Evolutionary conservation across 2,888 invertebrate species (phyloP).

Genomic region (Papilio elwesi): DNA sequence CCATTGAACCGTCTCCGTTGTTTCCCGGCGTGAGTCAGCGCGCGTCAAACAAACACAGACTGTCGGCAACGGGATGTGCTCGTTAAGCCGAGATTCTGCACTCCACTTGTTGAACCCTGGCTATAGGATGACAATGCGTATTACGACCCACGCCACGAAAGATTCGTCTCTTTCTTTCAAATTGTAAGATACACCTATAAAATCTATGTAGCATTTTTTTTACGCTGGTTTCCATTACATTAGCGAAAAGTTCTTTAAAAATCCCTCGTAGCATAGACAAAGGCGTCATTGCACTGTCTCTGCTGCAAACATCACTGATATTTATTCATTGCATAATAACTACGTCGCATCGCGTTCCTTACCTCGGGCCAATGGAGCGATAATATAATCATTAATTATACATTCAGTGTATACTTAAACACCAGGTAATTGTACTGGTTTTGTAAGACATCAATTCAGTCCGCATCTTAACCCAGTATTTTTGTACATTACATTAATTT

Average conservation of each 20-base stretch:
- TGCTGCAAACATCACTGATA: neutral
- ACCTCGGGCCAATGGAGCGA: constrained; percentile 9
- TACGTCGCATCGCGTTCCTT: constrained; percentile 5
- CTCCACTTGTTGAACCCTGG: constrained; percentile 54
- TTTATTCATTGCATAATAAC: constrained; percentile 17
- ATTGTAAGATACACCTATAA: too few relatives aligned
- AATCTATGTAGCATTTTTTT: neutral
- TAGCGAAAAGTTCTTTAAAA: neutral
- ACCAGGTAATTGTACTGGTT: neutral
- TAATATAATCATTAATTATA: constrained; percentile 8
- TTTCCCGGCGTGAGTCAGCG: constrained; percentile 72
- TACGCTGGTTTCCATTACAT: neutral
- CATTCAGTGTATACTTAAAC: constrained; percentile 7
- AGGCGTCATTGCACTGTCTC: neutral
- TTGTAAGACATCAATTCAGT: neutral
- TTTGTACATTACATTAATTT: too few relatives aligned
- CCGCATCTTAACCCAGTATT: neutral
- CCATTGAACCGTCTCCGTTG: constrained; percentile 72
- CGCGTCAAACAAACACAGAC: constrained; percentile 76
- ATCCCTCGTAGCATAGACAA: neutral
- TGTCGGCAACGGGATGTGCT: constrained; percentile 78
- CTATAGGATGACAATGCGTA: constrained; percentile 35
- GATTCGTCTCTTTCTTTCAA: neutral
- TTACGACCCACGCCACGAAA: neutral
- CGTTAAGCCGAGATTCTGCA: constrained; percentile 79